phyloP scores from a whole-genome alignment of 1,140 invertebrate species.

The Lineus longissimus region DNA sequence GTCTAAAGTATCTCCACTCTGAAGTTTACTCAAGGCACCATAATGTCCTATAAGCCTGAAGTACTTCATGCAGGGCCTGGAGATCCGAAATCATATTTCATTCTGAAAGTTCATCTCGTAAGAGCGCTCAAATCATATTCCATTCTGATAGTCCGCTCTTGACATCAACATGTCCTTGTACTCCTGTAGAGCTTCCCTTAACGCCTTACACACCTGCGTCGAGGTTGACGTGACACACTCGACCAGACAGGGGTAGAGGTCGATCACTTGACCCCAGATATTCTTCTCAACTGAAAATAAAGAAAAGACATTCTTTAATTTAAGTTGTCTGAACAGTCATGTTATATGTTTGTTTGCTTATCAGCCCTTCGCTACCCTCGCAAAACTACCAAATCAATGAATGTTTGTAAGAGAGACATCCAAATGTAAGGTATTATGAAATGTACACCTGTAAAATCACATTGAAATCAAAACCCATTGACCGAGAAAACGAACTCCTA shows the following conservation, averaged over 20 bases:
- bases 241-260: constrained; percentile 84
- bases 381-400: background rate
- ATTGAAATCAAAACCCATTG: too few relatives aligned
- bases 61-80: too few relatives aligned
- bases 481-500: too few relatives aligned
- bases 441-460: too few relatives aligned
- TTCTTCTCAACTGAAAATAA: constrained; percentile 69
- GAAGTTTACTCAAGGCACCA: too few relatives aligned
- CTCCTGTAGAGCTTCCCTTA: constrained; percentile 81
- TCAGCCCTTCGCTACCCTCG: background rate
- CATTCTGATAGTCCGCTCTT: too few relatives aligned
- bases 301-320: constrained; percentile 11
- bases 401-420: background rate
- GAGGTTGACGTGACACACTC: constrained; percentile 70
- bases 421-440: too few relatives aligned
- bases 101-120: too few relatives aligned
- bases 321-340: background rate
- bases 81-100: too few relatives aligned
- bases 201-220: constrained; percentile 71
- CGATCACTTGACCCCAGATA: constrained; percentile 90
- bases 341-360: background rate
- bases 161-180: constrained; percentile 73
- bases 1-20: too few relatives aligned
- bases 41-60: too few relatives aligned
- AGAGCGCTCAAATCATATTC: too few relatives aligned